Base-by-base conservation (phyloP, 2,888 invertebrate species). In the Bedellia somnulentella region DNA sequence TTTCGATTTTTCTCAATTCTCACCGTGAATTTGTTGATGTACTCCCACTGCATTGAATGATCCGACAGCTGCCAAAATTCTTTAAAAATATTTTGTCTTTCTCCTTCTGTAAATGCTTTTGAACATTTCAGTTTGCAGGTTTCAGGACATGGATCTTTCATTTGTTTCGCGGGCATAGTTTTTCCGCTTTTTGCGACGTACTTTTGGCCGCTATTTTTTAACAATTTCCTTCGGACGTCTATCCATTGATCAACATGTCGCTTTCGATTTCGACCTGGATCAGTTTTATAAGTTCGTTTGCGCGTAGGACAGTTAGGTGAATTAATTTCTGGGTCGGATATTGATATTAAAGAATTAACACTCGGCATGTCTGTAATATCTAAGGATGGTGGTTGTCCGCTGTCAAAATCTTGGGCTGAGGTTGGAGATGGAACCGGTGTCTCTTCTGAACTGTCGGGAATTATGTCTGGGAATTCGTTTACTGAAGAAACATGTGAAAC, bases 171-270 rank as follows among this genome's bases (percentile, higher is more conserved):
- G 4, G 11, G 8, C 10, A 15, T 12, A 10, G 21, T 14, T 15
- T 30, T 30, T n/a, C 30, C 24, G 5, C 13, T 30, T 23, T 14
- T 30, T 9, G 24, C 14, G 13, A 21, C 15, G 16, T 35, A 18
- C 25, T 29, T 15, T 29, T 31, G 31, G n/a, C 34, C 34, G 4
- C 31, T 29, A 32, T 32, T 35, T 15, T 25, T 31, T 18, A 35
- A 25, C 8, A 30, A 24, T 24, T 34, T 31, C 21, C 31, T 31
- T 10, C 27, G 26, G 24, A 31, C 29, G 26, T 34, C 34, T 31
- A 15, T 31, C 31, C 34, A 34, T 29, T 31, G 28, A 14, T 31
- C 26, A 8, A 31, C 15, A 15, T 26, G 27, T 24, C 31, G 16
- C 18, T 27, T 30, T 14, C 34, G 13, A 31, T 34, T 34, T 16